Evolutionary conservation across 1,140 invertebrate genomes (phyloP).

Genomic region (Penaeus vannamei): DNA sequence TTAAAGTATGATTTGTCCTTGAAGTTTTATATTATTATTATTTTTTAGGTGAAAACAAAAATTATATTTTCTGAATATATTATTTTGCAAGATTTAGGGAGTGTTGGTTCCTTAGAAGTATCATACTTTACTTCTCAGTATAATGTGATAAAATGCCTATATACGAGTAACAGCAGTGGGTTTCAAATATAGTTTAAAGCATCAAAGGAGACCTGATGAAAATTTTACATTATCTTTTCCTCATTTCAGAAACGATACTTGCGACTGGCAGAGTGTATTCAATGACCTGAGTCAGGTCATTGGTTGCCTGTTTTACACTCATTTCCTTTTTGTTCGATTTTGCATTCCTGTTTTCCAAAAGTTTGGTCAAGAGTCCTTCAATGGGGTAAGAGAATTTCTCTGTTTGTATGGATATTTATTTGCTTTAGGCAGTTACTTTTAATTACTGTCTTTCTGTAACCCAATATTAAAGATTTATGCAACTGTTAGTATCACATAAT

Average conservation of each 20-base stretch:
- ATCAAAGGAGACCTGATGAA: constrained; percentile 47
- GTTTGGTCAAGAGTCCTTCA: constrained; percentile 79
- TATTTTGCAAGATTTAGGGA: too few relatives aligned
- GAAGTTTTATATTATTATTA: too few relatives aligned
- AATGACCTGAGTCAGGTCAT: constrained; percentile 82
- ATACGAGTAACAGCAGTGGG: background rate
- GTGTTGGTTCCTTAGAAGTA: background rate
- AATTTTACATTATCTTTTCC: constrained; percentile 40
- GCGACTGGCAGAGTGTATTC: constrained; percentile 80
- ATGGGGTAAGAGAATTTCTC: constrained; percentile 71
- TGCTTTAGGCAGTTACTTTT: background rate
- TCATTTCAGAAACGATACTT: constrained; percentile 57
- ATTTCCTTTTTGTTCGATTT: constrained; percentile 85
- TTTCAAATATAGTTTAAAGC: background rate
- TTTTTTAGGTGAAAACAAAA: too few relatives aligned
- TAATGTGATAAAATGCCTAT: background rate
- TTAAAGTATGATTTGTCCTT: too few relatives aligned
- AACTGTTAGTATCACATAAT: background rate
- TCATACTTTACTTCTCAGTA: too few relatives aligned
- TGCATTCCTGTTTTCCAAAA: constrained; percentile 81
- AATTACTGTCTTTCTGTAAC: background rate
- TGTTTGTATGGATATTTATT: background rate
- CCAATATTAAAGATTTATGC: too few relatives aligned
- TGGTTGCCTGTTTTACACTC: constrained; percentile 83
- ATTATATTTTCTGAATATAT: too few relatives aligned